Base-by-base conservation (phyloP, 2,113 vertebrate genomes). In the Epinephelus fuscoguttatus region DNA sequence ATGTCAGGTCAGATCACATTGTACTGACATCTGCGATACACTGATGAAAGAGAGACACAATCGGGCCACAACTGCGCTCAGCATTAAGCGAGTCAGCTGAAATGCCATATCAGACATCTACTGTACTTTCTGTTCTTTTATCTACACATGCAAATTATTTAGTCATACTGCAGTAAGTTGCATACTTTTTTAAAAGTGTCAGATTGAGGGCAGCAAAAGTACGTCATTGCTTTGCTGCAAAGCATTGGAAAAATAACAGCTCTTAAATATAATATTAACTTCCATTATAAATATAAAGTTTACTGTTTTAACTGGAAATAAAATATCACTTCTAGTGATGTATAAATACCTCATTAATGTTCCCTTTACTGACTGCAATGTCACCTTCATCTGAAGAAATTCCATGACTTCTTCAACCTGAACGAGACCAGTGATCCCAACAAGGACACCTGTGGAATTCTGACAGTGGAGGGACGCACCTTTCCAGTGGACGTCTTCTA, bases 401-500 rank as follows among this genome's bases (percentile, higher is more conserved):
- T 99, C 92, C 96, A 96, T 13, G 96, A 98, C 92, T 99, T 99
- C 94, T 99, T 99, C 90, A 99, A 99, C 91, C 96, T 97, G 70
- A 99, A 99, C 2, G 97, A 99, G 53, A 95, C 96, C 0, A 95
- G 92, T 53, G 98, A 99, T 89, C 96, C 97, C 61, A 95, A 89
- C 87, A 98, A 98, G 91, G 98, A 99, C 89, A 99, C 98, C 0
- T 98, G 98, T 72, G 97, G 97, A 30, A 99, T 98, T 84, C 95
- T 99, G 33, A 99, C 97, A 0, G 98, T 99, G 0, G 97, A 98
- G 93, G 98, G 98, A 8, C 96, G 98, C 57, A 98, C 96, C 0
- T 98, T 97, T 92, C 98, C 98, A 0, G 98, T 99, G 93, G 98
- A 99, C 81, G 89, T 99, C 81, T 99, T 99, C 93, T 99, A 99